Evolutionary conservation across 2,888 invertebrate species (phyloP).

Genomic region (Acleris sparsana): DNA sequence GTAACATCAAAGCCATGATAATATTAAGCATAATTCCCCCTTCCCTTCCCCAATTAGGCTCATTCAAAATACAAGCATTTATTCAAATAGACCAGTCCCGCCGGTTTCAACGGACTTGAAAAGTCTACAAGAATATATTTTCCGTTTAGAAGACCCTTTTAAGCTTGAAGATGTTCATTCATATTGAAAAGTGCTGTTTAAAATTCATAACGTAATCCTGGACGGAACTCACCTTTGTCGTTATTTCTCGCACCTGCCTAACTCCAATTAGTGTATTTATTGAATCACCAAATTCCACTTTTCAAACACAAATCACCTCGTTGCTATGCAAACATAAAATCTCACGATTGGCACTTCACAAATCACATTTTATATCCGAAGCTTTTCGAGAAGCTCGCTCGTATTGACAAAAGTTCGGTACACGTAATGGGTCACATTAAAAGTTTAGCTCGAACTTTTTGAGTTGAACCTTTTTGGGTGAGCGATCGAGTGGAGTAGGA

Average conservation of each 20-base stretch:
- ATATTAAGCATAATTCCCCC: conserved; percentile 19
- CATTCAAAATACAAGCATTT: conserved; percentile 30
- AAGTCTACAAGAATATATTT: conserved; percentile 42
- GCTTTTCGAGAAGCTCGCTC: conserved; percentile 53
- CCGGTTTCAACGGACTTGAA: conserved; percentile 38
- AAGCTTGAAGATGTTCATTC: conserved; percentile 48
- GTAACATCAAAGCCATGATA: conserved; percentile 23
- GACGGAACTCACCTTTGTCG: conserved; percentile 62
- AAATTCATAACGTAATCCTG: conserved; percentile 50
- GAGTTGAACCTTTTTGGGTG: conserved; percentile 8
- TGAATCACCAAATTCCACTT: conserved; percentile 62
- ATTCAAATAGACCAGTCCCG: conserved; percentile 33
- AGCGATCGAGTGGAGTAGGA: conserved; percentile 8
- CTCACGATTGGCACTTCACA: conserved; percentile 72
- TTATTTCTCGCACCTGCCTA: conserved; percentile 39
- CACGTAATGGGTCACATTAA: conserved; percentile 54
- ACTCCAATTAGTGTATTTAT: conserved; percentile 46
- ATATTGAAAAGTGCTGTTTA: conserved; percentile 62
- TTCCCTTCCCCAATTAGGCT: conserved; percentile 18
- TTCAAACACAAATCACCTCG: conserved; percentile 66
- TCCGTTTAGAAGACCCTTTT: conserved; percentile 36
- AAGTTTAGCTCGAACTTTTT: conserved; percentile 40
- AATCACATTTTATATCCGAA: conserved; percentile 61
- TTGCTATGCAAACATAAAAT: conserved; percentile 60
- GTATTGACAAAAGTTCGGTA: conserved; percentile 57